A percentile compares a stretch with the other conserved stretches of the same genome.
These are phyloP conservation scores for Forbesichthys papilliferus DNA, from an alignment of 2,113 vertebrate species.

Conservation along the genomic window DNA sequence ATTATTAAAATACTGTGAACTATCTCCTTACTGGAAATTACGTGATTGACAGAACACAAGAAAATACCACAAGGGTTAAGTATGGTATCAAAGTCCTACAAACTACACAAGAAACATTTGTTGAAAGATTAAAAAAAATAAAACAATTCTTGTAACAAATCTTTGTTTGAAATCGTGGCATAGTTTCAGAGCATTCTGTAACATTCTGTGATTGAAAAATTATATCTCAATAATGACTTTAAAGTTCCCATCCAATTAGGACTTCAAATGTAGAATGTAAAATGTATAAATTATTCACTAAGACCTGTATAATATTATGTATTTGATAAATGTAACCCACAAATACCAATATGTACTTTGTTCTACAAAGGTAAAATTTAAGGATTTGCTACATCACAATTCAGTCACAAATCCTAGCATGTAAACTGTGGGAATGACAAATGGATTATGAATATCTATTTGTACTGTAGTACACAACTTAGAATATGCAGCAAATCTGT, in stretches of 20 bases:
- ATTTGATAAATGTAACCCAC: no score
- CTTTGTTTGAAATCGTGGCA: neutral
- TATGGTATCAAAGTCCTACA: neutral
- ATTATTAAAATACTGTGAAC: constrained; percentile 3
- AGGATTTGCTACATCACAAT: no score
- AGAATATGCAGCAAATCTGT: no score
- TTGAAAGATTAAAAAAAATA: neutral
- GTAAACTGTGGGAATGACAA: no score
- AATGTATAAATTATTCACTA: no score
- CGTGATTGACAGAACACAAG: constrained; percentile 9
- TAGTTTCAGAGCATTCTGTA: neutral
- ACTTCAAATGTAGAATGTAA: no score
- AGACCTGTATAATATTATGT: no score
- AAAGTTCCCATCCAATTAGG: neutral
- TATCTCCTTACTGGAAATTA: neutral
- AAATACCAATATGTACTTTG: no score
- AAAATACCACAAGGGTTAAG: neutral
- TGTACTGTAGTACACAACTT: no score
- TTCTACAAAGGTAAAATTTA: no score
- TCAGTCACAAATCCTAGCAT: no score
- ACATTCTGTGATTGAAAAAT: constrained; percentile 7
- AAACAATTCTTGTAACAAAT: constrained; percentile 3
- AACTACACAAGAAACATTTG: neutral
- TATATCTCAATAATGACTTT: constrained; percentile 18
- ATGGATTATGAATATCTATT: no score